A percentile compares a stretch with the other conserved stretches of the same genome.
Conservation (phyloP, 2,113 vertebrate genomes). For the Mastomys natalensis region DNA sequence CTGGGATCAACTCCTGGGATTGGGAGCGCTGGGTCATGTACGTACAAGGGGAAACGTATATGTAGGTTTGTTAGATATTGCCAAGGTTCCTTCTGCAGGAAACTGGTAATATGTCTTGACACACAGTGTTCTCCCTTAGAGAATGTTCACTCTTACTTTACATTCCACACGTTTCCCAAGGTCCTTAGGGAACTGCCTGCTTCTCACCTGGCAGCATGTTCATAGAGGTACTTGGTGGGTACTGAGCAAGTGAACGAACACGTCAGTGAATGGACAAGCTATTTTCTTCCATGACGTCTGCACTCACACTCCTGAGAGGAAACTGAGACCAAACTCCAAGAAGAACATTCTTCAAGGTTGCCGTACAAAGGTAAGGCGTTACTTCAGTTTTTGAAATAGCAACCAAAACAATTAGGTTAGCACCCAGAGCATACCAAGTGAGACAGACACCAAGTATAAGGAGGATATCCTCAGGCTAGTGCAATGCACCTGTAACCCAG, state of each 20-base stretch:
- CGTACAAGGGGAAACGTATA: neutral
- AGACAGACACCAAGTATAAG: neutral
- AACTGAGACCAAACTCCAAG: neutral
- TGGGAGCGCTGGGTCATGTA: neutral
- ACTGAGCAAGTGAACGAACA: neutral
- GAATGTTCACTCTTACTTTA: constrained; percentile 7
- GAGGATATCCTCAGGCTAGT: neutral
- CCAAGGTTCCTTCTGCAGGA: neutral
- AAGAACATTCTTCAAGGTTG: neutral
- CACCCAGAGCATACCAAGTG: neutral
- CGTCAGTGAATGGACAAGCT: neutral
- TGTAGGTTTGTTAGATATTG: neutral
- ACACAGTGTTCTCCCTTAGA: neutral
- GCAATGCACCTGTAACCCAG: neutral
- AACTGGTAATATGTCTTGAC: neutral
- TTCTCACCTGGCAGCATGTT: neutral
- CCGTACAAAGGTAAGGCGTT: neutral
- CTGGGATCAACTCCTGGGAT: neutral
- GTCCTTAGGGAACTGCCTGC: neutral
- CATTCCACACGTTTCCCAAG: neutral
- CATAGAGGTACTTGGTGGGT: neutral
- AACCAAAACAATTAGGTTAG: neutral
- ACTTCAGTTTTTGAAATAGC: neutral
- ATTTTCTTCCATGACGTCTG: neutral
- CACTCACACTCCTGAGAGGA: neutral